Base-by-base conservation (phyloP, 1,140 invertebrate genomes). In the Bombus sibiricus region DNA sequence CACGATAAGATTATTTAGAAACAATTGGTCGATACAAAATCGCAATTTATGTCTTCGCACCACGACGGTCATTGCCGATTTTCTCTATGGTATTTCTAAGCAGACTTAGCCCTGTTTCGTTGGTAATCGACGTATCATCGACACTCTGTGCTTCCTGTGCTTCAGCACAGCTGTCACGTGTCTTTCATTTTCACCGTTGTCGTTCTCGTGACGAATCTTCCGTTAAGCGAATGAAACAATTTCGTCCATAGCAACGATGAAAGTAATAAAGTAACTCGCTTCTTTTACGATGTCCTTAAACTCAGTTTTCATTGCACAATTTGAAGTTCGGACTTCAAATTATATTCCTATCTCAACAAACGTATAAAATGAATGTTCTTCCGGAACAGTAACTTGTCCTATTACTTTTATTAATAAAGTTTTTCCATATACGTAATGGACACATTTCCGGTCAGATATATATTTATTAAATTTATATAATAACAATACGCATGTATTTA, bases 131-230 rank as follows among this genome's bases (percentile, higher is more conserved):
- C 80, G 62, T 43, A 66, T 80, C 68, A 79, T 53, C 66, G 76
- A 84, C 76, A 84, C 76, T 66, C 75, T 72, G 66, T 85, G 83
- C 83, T 85, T 85, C 57, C 76, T 62, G 83, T 85, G 83, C 68
- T 85, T 85, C 53, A 79, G 76, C 83, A 85, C 83, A 85, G 83
- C 83, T 85, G 77, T 41, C 75, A 57, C 76, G 76, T 59, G 47
- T 72, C 39, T 22, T 41, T 72, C 64, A 80, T 72, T 80, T 72
- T 69, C 68, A 32, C 47, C 39, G n/a, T 72, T 39, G 15, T 47
- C 76, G 39, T 72, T 32, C 76, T 71, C 47, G 64, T 25, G 37
- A 59, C 66, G 47, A 79, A 34, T 0, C 43, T 53, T 41, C n/a
- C n/a, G 22, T 43, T 12, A 37, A 25, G 2, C 9, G n/a, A 32